Evolutionary conservation across 1,140 invertebrate genomes (phyloP).

Genomic region (Temnothorax longispinosus): DNA sequence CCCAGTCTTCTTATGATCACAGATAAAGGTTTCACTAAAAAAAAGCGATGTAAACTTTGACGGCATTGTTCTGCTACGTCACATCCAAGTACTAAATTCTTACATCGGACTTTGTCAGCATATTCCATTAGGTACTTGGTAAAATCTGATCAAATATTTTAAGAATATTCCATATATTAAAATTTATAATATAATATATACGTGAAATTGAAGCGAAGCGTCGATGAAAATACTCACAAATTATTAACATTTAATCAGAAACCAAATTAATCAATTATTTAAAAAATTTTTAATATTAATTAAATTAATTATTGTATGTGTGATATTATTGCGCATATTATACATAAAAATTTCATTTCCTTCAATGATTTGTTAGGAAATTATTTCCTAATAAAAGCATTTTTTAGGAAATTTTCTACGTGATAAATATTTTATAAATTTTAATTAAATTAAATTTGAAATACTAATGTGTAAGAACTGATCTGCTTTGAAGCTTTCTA

Average conservation of each 20-base stretch:
- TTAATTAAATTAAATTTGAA: neutral
- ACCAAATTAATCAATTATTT: neutral
- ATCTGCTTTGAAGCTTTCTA: neutral
- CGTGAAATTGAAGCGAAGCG: neutral
- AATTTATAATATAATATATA: neutral
- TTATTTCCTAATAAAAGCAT: neutral
- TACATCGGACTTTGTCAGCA: neutral
- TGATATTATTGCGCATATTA: neutral
- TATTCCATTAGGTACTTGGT: neutral
- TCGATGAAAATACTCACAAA: neutral
- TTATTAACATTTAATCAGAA: neutral
- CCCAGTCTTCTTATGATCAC: constrained; percentile 90
- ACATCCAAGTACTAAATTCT: neutral
- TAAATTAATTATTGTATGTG: neutral
- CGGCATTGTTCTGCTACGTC: neutral
- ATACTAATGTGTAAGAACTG: neutral
- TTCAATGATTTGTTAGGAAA: neutral
- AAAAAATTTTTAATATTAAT: constrained; percentile 16
- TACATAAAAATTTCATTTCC: neutral
- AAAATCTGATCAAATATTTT: neutral
- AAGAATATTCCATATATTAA: neutral
- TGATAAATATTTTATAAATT: constrained; percentile 3
- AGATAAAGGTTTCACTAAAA: constrained; percentile 92
- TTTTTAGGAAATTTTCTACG: neutral
- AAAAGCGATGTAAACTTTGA: neutral